Evolutionary conservation across 2,797 vertebrate genomes (phyloP).

Genomic region (Acrossocheilus wenchowensis): DNA sequence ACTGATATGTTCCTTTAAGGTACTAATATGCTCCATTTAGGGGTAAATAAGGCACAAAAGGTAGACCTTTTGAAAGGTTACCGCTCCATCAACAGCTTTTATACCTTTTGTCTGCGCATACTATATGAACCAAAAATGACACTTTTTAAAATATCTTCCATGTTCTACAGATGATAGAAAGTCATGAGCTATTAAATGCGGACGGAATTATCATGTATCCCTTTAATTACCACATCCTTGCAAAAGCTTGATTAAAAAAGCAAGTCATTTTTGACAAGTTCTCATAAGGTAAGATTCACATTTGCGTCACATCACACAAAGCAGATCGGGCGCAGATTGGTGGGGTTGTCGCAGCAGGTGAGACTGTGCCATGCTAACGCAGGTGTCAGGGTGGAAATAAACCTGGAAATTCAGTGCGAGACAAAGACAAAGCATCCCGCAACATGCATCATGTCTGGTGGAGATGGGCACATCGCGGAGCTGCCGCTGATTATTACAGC

Average conservation of each 20-base stretch:
- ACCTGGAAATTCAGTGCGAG: slow-evolving; percentile 42
- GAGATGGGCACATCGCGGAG: slow-evolving; percentile 51
- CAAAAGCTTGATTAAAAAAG: not conserved
- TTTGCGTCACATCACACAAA: not conserved
- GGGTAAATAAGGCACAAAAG: not conserved
- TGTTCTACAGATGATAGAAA: not conserved
- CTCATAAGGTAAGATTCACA: not conserved
- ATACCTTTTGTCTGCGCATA: not conserved
- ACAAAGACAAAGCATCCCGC: slow-evolving; percentile 57
- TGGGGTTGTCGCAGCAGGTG: not conserved
- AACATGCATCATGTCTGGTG: slow-evolving; percentile 51
- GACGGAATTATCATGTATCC: not conserved
- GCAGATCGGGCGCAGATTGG: not conserved
- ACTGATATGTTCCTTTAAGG: not conserved
- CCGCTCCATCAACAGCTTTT: not conserved
- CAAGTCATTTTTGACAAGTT: not conserved
- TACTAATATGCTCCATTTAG: not conserved
- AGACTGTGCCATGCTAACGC: not conserved
- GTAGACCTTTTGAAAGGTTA: not conserved
- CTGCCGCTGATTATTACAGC: slow-evolving; percentile 57
- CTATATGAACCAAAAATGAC: not conserved
- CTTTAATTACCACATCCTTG: not conserved
- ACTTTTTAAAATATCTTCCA: not conserved
- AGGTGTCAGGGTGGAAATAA: slow-evolving; percentile 33
- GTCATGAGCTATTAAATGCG: not conserved